Percentiles rank a stretch among this genome's conserved stretches.
These are phyloP conservation scores for Diploscapter pachys DNA, from an alignment of 1,140 invertebrate genomes.

Conservation along the genomic window DNA sequence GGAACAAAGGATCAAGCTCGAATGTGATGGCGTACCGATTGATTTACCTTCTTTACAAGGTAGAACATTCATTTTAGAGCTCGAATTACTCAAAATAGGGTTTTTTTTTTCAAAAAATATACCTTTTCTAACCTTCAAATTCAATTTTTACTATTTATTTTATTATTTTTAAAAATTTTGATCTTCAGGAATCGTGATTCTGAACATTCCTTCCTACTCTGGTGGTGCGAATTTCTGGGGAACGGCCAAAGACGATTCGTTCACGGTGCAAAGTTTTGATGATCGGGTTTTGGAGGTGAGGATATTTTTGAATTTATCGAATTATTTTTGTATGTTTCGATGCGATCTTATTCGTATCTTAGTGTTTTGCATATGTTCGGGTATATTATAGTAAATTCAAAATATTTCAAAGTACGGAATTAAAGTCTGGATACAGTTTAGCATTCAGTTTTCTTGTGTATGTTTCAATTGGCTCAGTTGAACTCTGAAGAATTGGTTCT, in stretches of 20 bases:
- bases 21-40: constrained; percentile 86
- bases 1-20: constrained; percentile 85
- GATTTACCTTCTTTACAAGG: constrained; percentile 88
- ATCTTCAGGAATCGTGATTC: constrained; percentile 74
- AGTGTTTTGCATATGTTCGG: too few relatives aligned
- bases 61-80: background rate
- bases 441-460: too few relatives aligned
- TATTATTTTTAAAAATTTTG: background rate
- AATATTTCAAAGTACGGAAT: background rate
- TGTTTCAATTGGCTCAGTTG: too few relatives aligned
- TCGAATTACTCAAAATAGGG: too few relatives aligned
- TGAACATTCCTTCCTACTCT: constrained; percentile 97
- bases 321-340: background rate
- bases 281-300: constrained; percentile 76
- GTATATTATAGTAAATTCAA: background rate
- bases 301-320: background rate
- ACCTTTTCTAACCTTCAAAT: background rate
- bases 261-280: constrained; percentile 84
- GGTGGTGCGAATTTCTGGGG: constrained; percentile 99
- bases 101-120: background rate
- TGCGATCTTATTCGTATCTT: constrained; percentile 68
- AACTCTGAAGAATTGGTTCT: too few relatives aligned
- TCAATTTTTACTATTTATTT: background rate
- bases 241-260: constrained; percentile 79
- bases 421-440: background rate